Percentiles rank a stretch among this genome's conserved stretches.
Conservation (phyloP, 2,113 vertebrate genomes). For the Gasterosteus aculeatus region DNA sequence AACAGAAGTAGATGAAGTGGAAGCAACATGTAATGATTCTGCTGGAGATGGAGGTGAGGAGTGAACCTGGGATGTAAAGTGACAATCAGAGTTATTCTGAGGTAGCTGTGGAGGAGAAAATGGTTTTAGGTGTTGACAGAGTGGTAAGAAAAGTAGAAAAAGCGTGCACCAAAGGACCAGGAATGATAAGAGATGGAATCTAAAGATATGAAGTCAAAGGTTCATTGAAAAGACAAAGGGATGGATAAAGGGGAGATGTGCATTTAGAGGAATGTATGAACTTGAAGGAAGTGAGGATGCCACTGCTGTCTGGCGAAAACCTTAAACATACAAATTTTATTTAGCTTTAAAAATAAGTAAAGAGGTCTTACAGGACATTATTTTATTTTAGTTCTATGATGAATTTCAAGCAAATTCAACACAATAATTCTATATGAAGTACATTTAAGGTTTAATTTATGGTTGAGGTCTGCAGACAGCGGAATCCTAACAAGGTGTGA, state of each 20-base stretch:
- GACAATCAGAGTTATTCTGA: constrained; percentile 61
- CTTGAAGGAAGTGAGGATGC: constrained; percentile 17
- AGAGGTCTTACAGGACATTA: background rate
- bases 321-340: constrained; percentile 14
- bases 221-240: constrained; percentile 6
- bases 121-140: constrained; percentile 56
- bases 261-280: constrained; percentile 25
- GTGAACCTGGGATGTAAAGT: constrained; percentile 52
- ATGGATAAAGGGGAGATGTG: constrained; percentile 4
- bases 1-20: background rate
- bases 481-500: constrained; percentile 19
- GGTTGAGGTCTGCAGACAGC: constrained; percentile 47
- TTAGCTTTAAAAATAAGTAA: background rate
- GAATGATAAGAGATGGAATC: constrained; percentile 37
- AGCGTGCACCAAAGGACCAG: constrained; percentile 45
- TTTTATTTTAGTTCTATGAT: background rate
- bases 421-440: background rate
- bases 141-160: constrained; percentile 54
- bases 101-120: constrained; percentile 79
- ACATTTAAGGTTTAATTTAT: background rate
- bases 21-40: constrained; percentile 10
- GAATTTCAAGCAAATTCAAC: background rate
- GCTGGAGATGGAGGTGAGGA: constrained; percentile 43
- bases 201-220: constrained; percentile 40
- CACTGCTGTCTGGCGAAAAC: constrained; percentile 46